Conservation (phyloP, 2,797 vertebrate species). For the Arnoldichthys spilopterus region DNA sequence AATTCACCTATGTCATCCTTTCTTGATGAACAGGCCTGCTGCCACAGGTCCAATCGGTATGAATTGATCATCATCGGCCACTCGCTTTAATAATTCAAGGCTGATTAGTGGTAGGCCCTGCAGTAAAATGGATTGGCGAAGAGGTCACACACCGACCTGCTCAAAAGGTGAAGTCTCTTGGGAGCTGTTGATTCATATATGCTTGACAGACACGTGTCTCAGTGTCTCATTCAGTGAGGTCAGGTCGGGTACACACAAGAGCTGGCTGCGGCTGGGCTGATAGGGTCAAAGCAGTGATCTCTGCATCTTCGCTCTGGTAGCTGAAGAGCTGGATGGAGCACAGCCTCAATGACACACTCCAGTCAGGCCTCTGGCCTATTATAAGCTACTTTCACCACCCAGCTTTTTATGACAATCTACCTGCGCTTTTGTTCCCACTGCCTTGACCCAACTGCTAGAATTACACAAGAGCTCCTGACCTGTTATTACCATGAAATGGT, state of each 20-base stretch:
- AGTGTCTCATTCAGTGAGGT: slow-evolving; percentile 89
- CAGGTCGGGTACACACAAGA: slow-evolving; percentile 59
- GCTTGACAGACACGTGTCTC: slow-evolving; percentile 90
- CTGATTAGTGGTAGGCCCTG: slow-evolving; percentile 81
- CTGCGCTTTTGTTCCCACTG: slow-evolving; percentile 27
- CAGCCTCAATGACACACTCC: slow-evolving; percentile 23
- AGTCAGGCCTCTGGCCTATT: neutral
- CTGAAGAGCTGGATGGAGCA: slow-evolving; percentile 44
- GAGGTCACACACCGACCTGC: slow-evolving; percentile 82
- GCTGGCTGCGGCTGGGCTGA: slow-evolving; percentile 31
- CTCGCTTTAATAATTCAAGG: slow-evolving; percentile 85
- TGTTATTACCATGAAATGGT: slow-evolving; percentile 43
- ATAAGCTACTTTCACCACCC: slow-evolving; percentile 18
- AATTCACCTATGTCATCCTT: slow-evolving; percentile 75
- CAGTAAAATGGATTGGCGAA: slow-evolving; percentile 82
- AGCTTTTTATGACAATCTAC: slow-evolving; percentile 13
- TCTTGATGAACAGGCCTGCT: slow-evolving; percentile 72
- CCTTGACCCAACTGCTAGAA: slow-evolving; percentile 35
- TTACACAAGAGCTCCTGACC: slow-evolving; percentile 32
- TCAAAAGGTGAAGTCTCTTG: slow-evolving; percentile 87
- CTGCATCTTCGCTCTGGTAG: slow-evolving; percentile 65
- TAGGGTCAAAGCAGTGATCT: slow-evolving; percentile 40
- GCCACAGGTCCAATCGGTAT: slow-evolving; percentile 67
- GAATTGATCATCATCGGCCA: slow-evolving; percentile 83
- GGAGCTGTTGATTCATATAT: slow-evolving; percentile 92